phyloP scores from a whole-genome alignment of 2,113 vertebrate genomes.

The Eonycteris spelaea region DNA sequence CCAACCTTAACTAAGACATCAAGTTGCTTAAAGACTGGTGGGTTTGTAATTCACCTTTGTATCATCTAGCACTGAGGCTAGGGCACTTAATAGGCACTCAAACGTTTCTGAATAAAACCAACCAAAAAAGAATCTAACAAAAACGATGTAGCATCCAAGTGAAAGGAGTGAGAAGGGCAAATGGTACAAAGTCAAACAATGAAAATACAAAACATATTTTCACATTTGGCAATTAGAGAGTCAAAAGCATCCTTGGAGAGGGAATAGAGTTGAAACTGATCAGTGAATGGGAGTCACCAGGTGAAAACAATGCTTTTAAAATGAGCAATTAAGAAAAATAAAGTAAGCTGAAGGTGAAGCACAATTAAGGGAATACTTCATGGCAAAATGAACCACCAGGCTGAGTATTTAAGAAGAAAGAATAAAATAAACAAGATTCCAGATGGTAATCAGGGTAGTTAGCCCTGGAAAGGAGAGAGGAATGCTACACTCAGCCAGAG shows the following conservation, averaged over 20 bases:
- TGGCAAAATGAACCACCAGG: not conserved
- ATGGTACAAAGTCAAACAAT: not conserved
- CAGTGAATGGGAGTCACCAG: not conserved
- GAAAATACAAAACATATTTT: not conserved
- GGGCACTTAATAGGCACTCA: not conserved
- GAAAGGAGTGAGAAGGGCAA: not conserved
- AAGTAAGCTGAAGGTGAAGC: not conserved
- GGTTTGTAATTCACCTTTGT: not conserved
- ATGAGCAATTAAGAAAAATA: not conserved
- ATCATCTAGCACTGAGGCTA: not conserved
- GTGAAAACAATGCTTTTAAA: not conserved
- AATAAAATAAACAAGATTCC: not conserved
- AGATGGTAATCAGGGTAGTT: not conserved
- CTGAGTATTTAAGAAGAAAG: not conserved
- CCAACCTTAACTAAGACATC: not conserved
- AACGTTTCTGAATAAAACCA: slow-evolving; percentile 12
- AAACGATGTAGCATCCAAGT: not conserved
- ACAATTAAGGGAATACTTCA: not conserved
- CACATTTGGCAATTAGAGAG: not conserved
- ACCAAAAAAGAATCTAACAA: not conserved
- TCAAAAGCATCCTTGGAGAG: not conserved
- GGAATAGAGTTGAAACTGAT: not conserved
- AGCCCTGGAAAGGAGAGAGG: accelerated
- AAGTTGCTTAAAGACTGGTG: not conserved
- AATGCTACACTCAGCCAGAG: not conserved